Conservation (phyloP, 2,888 invertebrate species). For the Plemyria rubiginata region DNA sequence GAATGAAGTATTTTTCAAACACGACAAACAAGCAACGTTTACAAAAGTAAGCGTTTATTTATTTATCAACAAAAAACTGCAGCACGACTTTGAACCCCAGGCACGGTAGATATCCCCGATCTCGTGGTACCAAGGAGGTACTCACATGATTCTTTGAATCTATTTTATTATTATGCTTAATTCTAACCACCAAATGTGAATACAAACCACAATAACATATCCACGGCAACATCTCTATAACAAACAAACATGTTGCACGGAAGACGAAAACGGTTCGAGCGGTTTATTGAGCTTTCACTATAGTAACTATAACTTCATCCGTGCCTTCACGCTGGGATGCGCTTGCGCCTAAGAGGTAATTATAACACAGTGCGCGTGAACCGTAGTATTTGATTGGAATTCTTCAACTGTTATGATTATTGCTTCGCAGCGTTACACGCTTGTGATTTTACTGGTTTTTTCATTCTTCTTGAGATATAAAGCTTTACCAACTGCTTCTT, state of each 20-base stretch:
- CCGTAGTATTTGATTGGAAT: conserved; percentile 41
- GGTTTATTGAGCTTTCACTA: conserved; percentile 67
- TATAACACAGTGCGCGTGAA: conserved; percentile 61
- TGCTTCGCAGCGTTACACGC: conserved; percentile 16
- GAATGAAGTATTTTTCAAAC: too few species aligned
- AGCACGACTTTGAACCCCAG: too few species aligned
- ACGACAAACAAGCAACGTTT: too few species aligned
- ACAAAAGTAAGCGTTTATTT: too few species aligned
- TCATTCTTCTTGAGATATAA: not conserved
- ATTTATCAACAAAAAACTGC: too few species aligned
- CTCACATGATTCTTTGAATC: too few species aligned
- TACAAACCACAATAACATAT: conserved; percentile 3
- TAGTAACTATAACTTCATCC: conserved; percentile 13
- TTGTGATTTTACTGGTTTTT: conserved; percentile 3
- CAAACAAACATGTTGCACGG: conserved; percentile 29
- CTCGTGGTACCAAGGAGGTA: too few species aligned
- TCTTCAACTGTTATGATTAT: conserved; percentile 22
- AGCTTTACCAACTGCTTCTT: too few species aligned
- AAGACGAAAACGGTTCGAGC: conserved; percentile 40
- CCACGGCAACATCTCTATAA: conserved; percentile 36
- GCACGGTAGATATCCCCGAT: too few species aligned
- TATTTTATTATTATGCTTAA: too few species aligned
- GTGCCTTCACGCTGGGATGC: conserved; percentile 60
- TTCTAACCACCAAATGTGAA: not conserved
- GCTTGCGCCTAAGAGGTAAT: conserved; percentile 70